These are phyloP conservation scores for Laothoe populi DNA, from an alignment of 2,888 invertebrate species.

Conservation along the genomic window DNA sequence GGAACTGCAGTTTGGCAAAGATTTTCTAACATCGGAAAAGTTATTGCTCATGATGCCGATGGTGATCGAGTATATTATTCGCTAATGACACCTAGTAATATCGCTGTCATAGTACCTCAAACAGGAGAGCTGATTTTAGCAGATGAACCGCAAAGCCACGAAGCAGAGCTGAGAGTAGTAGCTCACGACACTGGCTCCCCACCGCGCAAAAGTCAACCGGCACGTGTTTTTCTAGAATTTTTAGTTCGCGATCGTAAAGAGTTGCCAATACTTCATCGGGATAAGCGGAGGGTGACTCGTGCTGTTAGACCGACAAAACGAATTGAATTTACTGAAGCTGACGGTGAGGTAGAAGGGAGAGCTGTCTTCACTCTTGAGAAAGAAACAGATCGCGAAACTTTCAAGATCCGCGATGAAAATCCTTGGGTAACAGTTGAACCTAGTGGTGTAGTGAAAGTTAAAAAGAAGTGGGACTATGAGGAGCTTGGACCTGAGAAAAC, in stretches of 20 bases:
- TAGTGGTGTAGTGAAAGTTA: constrained; percentile 95
- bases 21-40: constrained; percentile 93
- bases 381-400: constrained; percentile 95
- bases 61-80: constrained; percentile 96
- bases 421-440: constrained; percentile 97
- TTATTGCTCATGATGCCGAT: constrained; percentile 94
- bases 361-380: constrained; percentile 96
- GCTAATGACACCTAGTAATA: constrained; percentile 90
- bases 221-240: constrained; percentile 91
- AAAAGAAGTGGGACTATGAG: constrained; percentile 98
- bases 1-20: constrained; percentile 88
- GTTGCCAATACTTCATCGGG: constrained; percentile 87
- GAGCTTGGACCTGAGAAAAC: constrained; percentile 97
- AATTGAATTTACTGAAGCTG: constrained; percentile 95
- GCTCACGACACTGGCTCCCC: constrained; percentile 93
- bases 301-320: constrained; percentile 97
- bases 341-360: constrained; percentile 94
- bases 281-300: constrained; percentile 92
- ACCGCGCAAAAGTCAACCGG: constrained; percentile 88
- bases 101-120: constrained; percentile 95
- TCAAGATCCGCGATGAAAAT: constrained; percentile 96
- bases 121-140: constrained; percentile 95
- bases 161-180: constrained; percentile 89
- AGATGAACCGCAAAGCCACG: constrained; percentile 89
- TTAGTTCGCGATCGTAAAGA: constrained; percentile 84